Evolutionary conservation across 1,140 invertebrate species (phyloP), one percentile per base, ranked within the genome.

Genomic region (Coelopa frigida): DNA sequence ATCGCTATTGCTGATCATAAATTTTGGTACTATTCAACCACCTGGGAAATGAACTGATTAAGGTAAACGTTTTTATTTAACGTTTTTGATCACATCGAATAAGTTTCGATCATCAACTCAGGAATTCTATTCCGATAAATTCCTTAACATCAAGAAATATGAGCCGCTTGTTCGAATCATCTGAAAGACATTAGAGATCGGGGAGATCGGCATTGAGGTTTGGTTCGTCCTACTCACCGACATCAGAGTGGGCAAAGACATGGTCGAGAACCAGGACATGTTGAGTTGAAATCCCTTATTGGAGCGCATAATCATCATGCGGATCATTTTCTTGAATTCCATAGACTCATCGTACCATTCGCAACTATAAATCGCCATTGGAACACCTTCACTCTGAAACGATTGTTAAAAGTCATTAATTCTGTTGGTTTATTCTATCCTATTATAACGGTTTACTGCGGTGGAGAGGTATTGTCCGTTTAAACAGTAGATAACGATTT

Each of bases 191-290:
- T n/a, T n/a, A n/a, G n/a, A n/a, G n/a, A n/a, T n/a, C n/a, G n/a
- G n/a, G n/a, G n/a, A n/a, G n/a, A n/a, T n/a, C n/a, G n/a, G n/a
- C n/a, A n/a, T n/a, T n/a, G n/a, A n/a, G n/a, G n/a, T n/a, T n/a
- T n/a, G n/a, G n/a, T n/a, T n/a, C n/a, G n/a, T n/a, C 27, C 18
- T 11, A n/a, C 58, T 48, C 46, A 65, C 61, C 41, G 57, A 44
- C 62, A 65, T 58, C 7, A 65, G 47, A 0, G 61, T 65, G 31
- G 61, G 61, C 48, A 65, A 40, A 7, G 59, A 58, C 61, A 65
- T 65, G 32, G 54, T 54, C 32, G 55, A 51, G 32, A 65, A 65
- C 59, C 57, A 65, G 24, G 61, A 65, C 24, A 65, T 58, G 26
- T 65, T 59, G 33, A 65, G 39, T 12, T 51, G 47, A 21, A 60